These are phyloP conservation scores for Zosterops borbonicus DNA, from an alignment of 2,113 vertebrate genomes.

Conservation along the genomic window DNA sequence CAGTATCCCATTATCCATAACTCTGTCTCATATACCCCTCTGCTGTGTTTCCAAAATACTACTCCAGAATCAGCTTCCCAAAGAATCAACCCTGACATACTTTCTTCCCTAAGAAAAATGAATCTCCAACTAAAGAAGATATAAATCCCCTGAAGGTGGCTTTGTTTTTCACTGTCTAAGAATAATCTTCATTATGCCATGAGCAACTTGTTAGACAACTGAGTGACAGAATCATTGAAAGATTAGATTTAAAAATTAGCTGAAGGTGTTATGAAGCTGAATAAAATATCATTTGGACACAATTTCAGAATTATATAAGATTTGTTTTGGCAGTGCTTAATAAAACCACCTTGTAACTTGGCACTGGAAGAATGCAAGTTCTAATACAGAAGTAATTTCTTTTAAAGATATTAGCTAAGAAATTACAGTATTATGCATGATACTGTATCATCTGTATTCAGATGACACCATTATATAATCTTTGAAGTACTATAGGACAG, in stretches of 20 bases:
- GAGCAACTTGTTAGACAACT: conserved; percentile 40
- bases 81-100: neutral
- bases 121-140: neutral
- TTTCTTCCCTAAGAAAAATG: neutral
- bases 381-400: neutral
- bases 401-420: neutral
- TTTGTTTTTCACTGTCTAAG: conserved; percentile 1
- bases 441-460: neutral
- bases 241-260: conserved; percentile 32
- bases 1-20: neutral
- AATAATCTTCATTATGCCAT: conserved; percentile 13
- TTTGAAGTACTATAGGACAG: neutral
- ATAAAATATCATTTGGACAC: neutral
- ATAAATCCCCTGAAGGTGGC: neutral
- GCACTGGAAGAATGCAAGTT: neutral
- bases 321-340: neutral
- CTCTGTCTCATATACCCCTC: neutral
- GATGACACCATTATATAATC: neutral
- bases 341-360: neutral
- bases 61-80: neutral
- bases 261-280: conserved; percentile 4
- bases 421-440: neutral
- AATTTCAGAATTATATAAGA: neutral
- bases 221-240: conserved; percentile 27
- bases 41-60: neutral